Conservation (phyloP, 2,797 vertebrate genomes). For the Hirundo rustica region DNA sequence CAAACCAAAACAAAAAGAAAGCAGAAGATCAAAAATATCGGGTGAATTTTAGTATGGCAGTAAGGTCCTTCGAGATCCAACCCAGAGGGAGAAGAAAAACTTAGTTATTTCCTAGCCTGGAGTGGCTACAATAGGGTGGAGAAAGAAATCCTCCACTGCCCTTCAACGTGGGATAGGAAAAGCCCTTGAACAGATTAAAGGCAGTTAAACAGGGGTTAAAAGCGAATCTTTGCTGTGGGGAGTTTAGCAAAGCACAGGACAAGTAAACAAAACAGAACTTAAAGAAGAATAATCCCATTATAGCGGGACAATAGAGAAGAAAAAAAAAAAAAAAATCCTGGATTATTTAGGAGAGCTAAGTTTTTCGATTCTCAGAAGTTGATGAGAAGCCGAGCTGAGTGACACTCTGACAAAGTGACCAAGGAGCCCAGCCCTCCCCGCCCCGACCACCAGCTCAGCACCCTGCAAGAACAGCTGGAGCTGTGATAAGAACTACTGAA, state of each 20-base stretch:
- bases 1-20: background rate
- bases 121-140: background rate
- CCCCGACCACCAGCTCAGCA: background rate
- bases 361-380: background rate
- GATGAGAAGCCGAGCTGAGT: background rate
- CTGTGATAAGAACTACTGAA: background rate
- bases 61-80: background rate
- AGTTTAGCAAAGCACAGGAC: background rate
- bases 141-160: background rate
- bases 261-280: background rate
- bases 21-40: background rate
- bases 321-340: background rate
- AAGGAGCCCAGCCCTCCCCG: background rate
- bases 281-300: background rate
- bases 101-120: background rate
- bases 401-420: background rate
- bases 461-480: background rate
- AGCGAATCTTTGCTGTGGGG: fast-evolving
- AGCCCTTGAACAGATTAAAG: background rate
- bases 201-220: background rate
- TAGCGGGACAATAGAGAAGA: fast-evolving
- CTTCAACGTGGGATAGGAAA: fast-evolving
- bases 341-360: background rate
- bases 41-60: background rate
- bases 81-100: background rate